Conservation (phyloP, 2,797 vertebrate species). For the Syngnathus rostellatus region DNA sequence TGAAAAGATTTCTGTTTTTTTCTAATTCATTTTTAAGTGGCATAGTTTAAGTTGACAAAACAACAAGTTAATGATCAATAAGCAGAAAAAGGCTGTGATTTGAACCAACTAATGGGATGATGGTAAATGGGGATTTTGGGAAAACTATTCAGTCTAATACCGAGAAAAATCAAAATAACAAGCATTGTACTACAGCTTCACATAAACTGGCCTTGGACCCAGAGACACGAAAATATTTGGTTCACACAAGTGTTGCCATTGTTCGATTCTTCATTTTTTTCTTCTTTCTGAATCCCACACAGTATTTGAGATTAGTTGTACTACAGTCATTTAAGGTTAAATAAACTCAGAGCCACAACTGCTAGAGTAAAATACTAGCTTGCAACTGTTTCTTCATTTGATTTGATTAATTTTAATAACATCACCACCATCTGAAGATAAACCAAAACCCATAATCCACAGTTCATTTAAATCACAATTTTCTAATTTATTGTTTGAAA, state of each 20-base stretch:
- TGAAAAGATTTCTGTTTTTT: constrained; percentile 14
- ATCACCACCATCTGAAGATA: not conserved
- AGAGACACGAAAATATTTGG: not conserved
- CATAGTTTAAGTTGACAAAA: constrained; percentile 9
- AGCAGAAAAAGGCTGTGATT: not conserved
- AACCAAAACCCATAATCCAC: not conserved
- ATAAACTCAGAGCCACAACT: not conserved
- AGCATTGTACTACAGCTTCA: not conserved
- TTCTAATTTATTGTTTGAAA: constrained; percentile 13
- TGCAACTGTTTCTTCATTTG: not conserved
- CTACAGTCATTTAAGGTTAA: not conserved
- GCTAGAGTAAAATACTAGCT: not conserved
- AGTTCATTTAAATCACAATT: not conserved
- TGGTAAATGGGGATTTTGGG: not conserved
- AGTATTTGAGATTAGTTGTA: not conserved
- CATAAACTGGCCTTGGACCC: not conserved
- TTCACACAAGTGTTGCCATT: not conserved
- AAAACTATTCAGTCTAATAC: not conserved
- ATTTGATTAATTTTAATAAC: not conserved
- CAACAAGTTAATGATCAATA: not conserved
- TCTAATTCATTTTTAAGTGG: not conserved
- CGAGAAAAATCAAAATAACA: not conserved
- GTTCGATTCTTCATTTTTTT: no score
- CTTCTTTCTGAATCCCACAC: not conserved
- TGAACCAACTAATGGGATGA: not conserved